Conservation (phyloP, 2,113 vertebrate genomes). For the Rhabdomys dilectus region DNA sequence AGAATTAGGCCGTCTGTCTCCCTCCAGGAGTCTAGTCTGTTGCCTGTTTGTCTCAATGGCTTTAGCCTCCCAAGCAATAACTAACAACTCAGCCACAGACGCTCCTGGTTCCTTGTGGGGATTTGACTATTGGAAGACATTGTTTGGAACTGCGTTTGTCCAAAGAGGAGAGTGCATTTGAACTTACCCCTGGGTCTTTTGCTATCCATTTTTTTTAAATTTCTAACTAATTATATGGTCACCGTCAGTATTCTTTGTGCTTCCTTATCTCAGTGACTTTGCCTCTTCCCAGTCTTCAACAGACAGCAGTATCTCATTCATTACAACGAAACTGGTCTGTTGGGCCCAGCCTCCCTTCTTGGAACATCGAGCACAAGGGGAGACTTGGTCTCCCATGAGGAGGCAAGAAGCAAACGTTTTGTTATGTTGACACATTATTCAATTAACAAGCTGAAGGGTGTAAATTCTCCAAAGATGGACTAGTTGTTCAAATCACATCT, state of each 20-base stretch:
- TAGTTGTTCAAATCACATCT: conserved; percentile 48
- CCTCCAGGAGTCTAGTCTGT: conserved; percentile 18
- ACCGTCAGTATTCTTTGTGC: background rate
- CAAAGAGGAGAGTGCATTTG: background rate
- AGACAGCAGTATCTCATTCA: background rate
- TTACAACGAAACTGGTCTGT: background rate
- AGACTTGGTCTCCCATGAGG: conserved; percentile 17
- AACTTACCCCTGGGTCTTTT: background rate
- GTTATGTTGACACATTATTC: conserved; percentile 74
- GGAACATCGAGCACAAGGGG: conserved; percentile 8
- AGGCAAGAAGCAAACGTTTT: conserved; percentile 56
- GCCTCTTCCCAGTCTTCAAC: background rate
- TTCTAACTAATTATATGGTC: conserved; percentile 30
- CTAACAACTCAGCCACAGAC: background rate
- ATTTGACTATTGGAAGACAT: background rate
- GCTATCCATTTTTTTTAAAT: background rate
- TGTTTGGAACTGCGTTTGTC: background rate
- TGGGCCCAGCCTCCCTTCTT: background rate
- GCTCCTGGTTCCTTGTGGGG: rapidly evolving
- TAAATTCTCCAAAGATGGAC: conserved; percentile 61
- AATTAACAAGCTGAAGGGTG: conserved; percentile 58
- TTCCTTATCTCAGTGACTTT: conserved; percentile 16
- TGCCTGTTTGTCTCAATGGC: conserved; percentile 35
- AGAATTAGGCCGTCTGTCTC: background rate
- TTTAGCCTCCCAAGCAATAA: background rate